phyloP scores from a whole-genome alignment of 1,140 invertebrate species.

The Drosophila grimshawi region DNA sequence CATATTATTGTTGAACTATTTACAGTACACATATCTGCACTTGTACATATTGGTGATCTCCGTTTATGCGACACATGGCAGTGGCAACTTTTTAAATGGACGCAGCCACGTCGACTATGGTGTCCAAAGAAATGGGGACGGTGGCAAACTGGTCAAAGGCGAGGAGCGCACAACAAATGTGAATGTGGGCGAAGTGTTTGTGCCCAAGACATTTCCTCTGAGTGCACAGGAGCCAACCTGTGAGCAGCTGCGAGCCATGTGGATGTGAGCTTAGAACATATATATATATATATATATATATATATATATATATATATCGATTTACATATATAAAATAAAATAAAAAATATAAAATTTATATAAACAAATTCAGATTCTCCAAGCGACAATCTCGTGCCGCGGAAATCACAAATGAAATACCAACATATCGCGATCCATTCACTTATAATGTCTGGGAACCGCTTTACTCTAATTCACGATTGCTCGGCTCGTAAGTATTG shows the following conservation, averaged over 20 bases:
- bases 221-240: conserved; percentile 90
- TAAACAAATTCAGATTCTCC: conserved; percentile 87
- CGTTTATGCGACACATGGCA: conserved; percentile 42
- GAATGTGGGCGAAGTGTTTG: conserved; percentile 75
- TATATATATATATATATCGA: no score
- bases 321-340: not conserved
- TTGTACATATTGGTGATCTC: conserved; percentile 50
- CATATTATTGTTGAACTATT: not conserved
- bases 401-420: conserved; percentile 93
- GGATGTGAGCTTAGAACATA: conserved; percentile 86
- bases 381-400: conserved; percentile 94
- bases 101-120: conserved; percentile 44
- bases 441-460: conserved; percentile 92
- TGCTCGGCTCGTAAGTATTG: conserved; percentile 85
- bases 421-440: conserved; percentile 91
- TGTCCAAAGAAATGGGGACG: conserved; percentile 20
- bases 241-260: conserved; percentile 94
- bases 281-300: not conserved
- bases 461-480: conserved; percentile 86
- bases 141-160: conserved; percentile 29
- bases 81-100: conserved; percentile 51
- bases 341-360: not conserved
- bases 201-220: conserved; percentile 71
- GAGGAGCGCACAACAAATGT: conserved; percentile 9
- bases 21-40: conserved; percentile 50